Evolutionary conservation across 2,113 vertebrate species (phyloP), one percentile per base, ranked within the genome.

Genomic region (Heterotilapia buettikoferi): DNA sequence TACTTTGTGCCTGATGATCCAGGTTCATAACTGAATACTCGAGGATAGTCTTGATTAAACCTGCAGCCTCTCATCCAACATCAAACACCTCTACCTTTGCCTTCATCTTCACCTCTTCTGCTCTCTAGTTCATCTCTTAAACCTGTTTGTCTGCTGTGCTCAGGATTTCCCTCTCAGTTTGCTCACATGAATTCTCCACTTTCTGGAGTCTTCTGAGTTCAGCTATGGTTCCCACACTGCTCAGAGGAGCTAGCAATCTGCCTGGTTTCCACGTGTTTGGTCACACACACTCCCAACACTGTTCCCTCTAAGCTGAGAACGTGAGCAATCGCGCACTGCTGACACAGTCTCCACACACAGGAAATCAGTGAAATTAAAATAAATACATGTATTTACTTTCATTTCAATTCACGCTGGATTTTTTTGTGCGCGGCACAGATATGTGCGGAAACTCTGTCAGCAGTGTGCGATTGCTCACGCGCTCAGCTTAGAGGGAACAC

Each of bases 161-260:
- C 54, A 56, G 2, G 21, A 56, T 26, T 26, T 56, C 53, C 53
- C 21, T 56, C 6, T 56, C 6, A 26, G 1, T 56, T 56, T 56
- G 6, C 13, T 56, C 21, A 24, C 2, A 4, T 0, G 24, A 56
- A 56, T 56, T 56, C 3, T 56, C 53, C 21, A 56, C 3, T 24
- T 56, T 56, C 53, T 54, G n/a, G 53, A 54, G 10, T 24, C 53
- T 56, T 56, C 6, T 56, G 21, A 56, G 0, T 56, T 56, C 21
- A 4, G 21, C 53, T 24, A 56, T 56, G 53, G 53, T 56, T n/a
- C 53, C 53, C 52, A 54, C 52, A 21, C 52, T 54, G n/a, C 52
- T 24, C 53, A 24, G n/a, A 54, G 1, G 6, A 24, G 53, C 53
- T n/a, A 24, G 53, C n/a, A 54, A 54, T 12, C n/a, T 5, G 0